Evolutionary conservation across 2,888 invertebrate genomes (phyloP), one percentile per base, ranked within the genome.

Genomic region (Mesorhabditis belari): DNA sequence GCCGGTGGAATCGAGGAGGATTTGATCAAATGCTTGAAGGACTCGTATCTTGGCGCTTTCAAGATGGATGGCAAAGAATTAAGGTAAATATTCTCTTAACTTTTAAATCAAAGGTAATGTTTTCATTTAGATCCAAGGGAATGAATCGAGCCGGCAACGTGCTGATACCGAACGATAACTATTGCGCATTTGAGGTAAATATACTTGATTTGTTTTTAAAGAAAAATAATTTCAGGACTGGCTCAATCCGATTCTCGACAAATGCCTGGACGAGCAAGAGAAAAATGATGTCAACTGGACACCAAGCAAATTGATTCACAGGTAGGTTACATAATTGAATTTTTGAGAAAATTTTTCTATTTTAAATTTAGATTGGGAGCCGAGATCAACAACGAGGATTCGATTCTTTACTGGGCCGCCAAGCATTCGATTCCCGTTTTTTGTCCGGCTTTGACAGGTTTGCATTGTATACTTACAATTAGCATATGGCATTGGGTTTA

Each of bases 1-100:
- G 98, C 96, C 0, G 98, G 98, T 1, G 98, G 98, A 0, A 86
- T 99, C 0, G 98, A 99, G 82, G 98, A 99, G 83, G 98, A 99
- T 84, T 87, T 98, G 53, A 98, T 99, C 51, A 99, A 99, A 85
- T 98, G 98, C 81, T 85, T 99, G 59, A 92, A 91, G 2, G 91
- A 93, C 0, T 96, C 95, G 0, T 94, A 87, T 76, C 81, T 98
- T 57, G 98, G 96, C 0, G 54, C 62, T 52, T 73, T 71, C 63
- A 63, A 61, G 27, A 63, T 70, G 65, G 66, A 69, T 21, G 76
- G 77, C 19, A 60, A 65, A 21, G 77, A 79, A 54, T 85, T 95
- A 24, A 85, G 95, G 67, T 67, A 23, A 24, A 12, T 35, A 6
- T 35, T 3, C 17, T 9, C 44, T 35, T 35, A 9, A 17, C 44